Conservation (phyloP, 2,113 vertebrate genomes). For the human (Homo sapiens) region DNA sequence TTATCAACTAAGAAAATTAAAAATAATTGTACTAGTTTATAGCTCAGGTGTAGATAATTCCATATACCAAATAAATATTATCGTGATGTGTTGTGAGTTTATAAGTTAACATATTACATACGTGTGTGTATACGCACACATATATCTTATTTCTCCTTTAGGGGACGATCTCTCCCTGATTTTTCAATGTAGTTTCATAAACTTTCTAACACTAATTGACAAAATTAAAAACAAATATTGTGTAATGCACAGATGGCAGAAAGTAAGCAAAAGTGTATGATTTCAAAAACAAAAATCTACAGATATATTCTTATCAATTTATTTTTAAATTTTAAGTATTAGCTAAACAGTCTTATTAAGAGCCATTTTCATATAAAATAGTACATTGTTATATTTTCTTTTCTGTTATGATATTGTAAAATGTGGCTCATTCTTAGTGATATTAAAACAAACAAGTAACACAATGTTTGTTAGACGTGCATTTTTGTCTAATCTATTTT, state of each 20-base stretch:
- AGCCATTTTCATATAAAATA: conserved; percentile 32
- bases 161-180: background rate
- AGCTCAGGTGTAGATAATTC: conserved; percentile 15
- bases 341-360: background rate
- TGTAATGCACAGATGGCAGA: background rate
- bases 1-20: conserved; percentile 30
- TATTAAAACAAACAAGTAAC: background rate
- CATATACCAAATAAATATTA: background rate
- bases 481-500: conserved; percentile 35
- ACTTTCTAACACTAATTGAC: background rate
- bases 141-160: background rate
- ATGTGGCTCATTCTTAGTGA: background rate
- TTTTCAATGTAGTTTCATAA: background rate
- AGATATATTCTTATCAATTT: background rate
- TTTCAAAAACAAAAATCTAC: background rate
- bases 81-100: background rate
- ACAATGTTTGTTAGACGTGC: background rate
- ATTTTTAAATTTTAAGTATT: background rate
- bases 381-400: background rate
- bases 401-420: background rate
- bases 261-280: background rate
- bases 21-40: conserved; percentile 21
- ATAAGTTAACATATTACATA: background rate
- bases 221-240: background rate
- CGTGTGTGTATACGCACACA: no score